Percentiles rank a stretch among this genome's conserved stretches.
Evolutionary conservation across 2,797 vertebrate genomes (phyloP).

Genomic region (Kryptolebias ocellatus): DNA sequence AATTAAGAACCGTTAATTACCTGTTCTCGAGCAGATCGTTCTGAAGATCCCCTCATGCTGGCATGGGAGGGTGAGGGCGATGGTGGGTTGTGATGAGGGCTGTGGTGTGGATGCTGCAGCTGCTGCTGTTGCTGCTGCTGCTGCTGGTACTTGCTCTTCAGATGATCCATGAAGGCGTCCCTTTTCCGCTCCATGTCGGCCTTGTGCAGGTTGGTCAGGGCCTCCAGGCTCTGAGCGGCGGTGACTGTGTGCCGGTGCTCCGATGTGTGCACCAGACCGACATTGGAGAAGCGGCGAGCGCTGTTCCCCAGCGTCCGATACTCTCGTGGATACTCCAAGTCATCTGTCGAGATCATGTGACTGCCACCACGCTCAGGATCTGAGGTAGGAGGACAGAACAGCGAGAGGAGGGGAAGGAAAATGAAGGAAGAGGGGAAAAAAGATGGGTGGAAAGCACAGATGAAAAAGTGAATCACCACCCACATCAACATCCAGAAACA

Average conservation of each 20-base stretch:
- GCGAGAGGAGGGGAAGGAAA: slow-evolving; percentile 18
- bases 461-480: slow-evolving; percentile 53
- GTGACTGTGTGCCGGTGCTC: slow-evolving; percentile 97
- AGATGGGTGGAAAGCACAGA: slow-evolving; percentile 35
- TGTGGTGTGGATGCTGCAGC: slow-evolving; percentile 76
- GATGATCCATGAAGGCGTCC: slow-evolving; percentile 97
- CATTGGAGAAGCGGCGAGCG: slow-evolving; percentile 96
- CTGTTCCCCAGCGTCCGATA: slow-evolving; percentile 94
- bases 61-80: slow-evolving; percentile 86
- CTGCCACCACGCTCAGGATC: slow-evolving; percentile 92
- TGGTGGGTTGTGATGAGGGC: slow-evolving; percentile 82
- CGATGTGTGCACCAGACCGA: slow-evolving; percentile 96
- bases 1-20: slow-evolving; percentile 62
- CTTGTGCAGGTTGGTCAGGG: slow-evolving; percentile 95
- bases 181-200: slow-evolving; percentile 95
- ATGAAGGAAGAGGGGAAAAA: slow-evolving; percentile 13
- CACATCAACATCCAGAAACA: slow-evolving; percentile 56
- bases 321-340: slow-evolving; percentile 95
- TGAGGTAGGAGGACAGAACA: slow-evolving; percentile 56
- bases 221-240: slow-evolving; percentile 96
- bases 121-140: slow-evolving; percentile 78
- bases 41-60: slow-evolving; percentile 87
- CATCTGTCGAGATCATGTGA: slow-evolving; percentile 98
- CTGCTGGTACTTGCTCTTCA: slow-evolving; percentile 98
- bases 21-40: slow-evolving; percentile 88